Evolutionary conservation across 2,113 vertebrate species (phyloP), one percentile per base, ranked within the genome.

Genomic region (Carassius gibelio): DNA sequence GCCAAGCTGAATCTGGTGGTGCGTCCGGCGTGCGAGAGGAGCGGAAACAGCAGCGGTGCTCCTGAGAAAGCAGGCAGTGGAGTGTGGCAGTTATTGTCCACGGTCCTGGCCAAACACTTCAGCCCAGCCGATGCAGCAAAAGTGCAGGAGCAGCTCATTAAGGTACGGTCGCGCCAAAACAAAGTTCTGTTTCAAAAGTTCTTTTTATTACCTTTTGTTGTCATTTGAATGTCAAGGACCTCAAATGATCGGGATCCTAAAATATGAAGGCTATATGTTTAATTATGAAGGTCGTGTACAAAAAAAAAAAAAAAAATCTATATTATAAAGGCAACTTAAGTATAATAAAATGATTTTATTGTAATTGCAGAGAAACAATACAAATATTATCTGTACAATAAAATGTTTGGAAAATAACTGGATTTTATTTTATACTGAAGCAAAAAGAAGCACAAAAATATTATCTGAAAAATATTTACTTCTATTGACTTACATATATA

Each of bases 1-100:
- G 96, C 97, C 79, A 97, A 97, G 91, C 90, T 98, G 90, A 97
- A 98, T 90, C 94, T 98, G 61, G 96, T 97, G 77, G 93, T 97
- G 88, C 96, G 97, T 90, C 96, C 96, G 0, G 87, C 91, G 19
- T 95, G 95, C 36, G 96, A 97, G 89, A 92, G 93, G n/a, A 91
- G 91, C 23, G 93, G 45, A 62, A 71, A 85, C 19, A 81, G 77
- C 83, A 87, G 90, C 23, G 78, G 87, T 85, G 69, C 4, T 42
- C 68, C 62, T 15, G 74, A 64, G 14, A 71, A 23, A 82, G 76
- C 91, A 11, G 10, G 62, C 81, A 5, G 76, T 75, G 66, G 91
- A 85, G 91, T 96, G 64, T 97, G 96, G 96, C 95, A 96, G 84
- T 89, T 92, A 5, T 90, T 97, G 68, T 94, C 95, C 48, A 93